Evolutionary conservation across 2,888 invertebrate genomes (phyloP).

Genomic region (Lasius platythorax): DNA sequence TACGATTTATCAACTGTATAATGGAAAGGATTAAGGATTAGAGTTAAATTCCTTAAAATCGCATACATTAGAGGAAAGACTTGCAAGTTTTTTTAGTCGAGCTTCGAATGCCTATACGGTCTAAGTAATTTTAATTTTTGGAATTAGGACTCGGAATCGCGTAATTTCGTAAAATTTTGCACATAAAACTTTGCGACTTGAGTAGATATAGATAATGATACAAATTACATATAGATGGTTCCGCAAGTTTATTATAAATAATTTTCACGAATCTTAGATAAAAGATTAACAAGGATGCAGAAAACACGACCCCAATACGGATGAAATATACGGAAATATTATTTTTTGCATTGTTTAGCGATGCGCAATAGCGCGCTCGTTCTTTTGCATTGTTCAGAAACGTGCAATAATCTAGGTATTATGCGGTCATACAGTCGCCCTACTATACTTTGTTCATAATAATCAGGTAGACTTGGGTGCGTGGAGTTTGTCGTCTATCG

Average conservation of each 20-base stretch:
- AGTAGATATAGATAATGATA: not conserved
- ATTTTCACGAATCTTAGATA: not conserved
- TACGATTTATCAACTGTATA: not conserved
- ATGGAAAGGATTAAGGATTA: not conserved
- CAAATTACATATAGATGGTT: not conserved
- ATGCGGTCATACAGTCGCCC: not conserved
- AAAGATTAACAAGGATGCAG: not conserved
- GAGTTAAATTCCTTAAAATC: not conserved
- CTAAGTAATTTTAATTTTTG: not conserved
- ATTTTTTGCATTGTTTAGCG: not conserved
- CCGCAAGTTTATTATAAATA: not conserved
- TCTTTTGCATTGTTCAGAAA: constrained; percentile 24
- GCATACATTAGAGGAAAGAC: not conserved
- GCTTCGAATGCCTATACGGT: not conserved
- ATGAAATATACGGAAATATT: not conserved
- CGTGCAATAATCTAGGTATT: constrained; percentile 34
- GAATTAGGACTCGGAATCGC: not conserved
- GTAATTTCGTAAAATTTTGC: not conserved
- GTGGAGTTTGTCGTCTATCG: constrained; percentile 62
- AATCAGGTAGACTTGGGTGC: not conserved
- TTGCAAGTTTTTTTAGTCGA: not conserved
- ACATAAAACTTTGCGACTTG: not conserved
- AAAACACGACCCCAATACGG: not conserved
- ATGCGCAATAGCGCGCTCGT: constrained; percentile 7
- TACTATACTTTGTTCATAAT: not conserved